phyloP scores from a whole-genome alignment of 2,797 vertebrate species.

The Bradypodion pumilum region DNA sequence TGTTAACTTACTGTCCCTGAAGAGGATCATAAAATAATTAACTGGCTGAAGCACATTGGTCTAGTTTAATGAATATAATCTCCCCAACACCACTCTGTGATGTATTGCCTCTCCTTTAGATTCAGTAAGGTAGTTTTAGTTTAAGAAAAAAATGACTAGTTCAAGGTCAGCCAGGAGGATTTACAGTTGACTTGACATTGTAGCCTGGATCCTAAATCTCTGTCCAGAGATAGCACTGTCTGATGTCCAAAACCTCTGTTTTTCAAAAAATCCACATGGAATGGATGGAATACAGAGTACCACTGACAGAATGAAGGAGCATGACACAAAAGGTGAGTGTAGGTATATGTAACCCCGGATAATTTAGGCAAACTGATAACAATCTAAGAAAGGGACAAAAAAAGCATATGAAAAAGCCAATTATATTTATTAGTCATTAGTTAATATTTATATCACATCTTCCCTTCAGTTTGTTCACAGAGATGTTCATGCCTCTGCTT shows the following conservation, averaged over 20 bases:
- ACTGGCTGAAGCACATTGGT: too few species aligned
- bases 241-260: neutral
- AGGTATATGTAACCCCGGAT: neutral
- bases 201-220: neutral
- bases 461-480: too few species aligned
- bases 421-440: too few species aligned
- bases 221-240: neutral
- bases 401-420: neutral
- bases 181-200: neutral
- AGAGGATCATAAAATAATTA: too few species aligned
- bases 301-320: neutral
- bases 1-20: too few species aligned
- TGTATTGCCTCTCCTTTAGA: too few species aligned
- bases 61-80: too few species aligned
- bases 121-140: neutral
- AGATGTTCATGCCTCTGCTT: too few species aligned
- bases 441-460: too few species aligned
- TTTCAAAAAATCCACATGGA: too few species aligned
- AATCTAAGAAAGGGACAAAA: neutral
- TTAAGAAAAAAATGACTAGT: neutral
- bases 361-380: neutral
- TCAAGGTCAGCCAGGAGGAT: neutral
- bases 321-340: neutral
- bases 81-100: too few species aligned
- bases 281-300: too few species aligned